Evolutionary conservation across 2,888 invertebrate species (phyloP).

Genomic region (Dryomyza anilis): DNA sequence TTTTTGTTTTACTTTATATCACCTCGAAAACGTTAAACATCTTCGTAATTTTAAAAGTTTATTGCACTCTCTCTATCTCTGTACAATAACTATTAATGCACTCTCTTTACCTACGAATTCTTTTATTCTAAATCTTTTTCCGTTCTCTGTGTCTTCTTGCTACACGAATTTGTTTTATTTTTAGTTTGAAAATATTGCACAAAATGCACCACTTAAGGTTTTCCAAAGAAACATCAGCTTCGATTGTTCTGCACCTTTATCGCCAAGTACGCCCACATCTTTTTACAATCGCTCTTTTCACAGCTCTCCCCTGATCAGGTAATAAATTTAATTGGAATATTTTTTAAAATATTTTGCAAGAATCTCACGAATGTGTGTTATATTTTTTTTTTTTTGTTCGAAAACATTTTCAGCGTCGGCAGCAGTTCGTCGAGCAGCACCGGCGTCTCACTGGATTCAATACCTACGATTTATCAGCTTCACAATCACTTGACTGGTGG

Average conservation of each 20-base stretch:
- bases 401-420: constrained; percentile 53
- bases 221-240: constrained; percentile 62
- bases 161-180: constrained; percentile 29
- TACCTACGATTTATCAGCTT: constrained; percentile 50
- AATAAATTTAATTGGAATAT: constrained; percentile 33
- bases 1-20: too few relatives aligned
- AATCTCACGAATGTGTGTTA: neutral
- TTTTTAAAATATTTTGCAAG: neutral
- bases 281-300: constrained; percentile 60
- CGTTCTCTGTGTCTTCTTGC: constrained; percentile 29
- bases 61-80: too few relatives aligned
- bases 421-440: constrained; percentile 55
- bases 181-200: constrained; percentile 62
- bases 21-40: too few relatives aligned
- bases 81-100: too few relatives aligned
- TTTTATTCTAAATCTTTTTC: constrained; percentile 40
- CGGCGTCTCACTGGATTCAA: constrained; percentile 52
- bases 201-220: constrained; percentile 61
- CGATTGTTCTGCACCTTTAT: constrained; percentile 62
- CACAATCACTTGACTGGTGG: too few relatives aligned
- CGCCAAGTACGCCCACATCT: constrained; percentile 61
- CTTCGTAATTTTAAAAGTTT: too few relatives aligned
- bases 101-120: constrained; percentile 39
- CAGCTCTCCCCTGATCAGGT: constrained; percentile 61
- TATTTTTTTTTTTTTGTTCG: constrained; percentile 7